phyloP scores from a whole-genome alignment of 2,113 vertebrate genomes.

The Istiophorus platypterus region DNA sequence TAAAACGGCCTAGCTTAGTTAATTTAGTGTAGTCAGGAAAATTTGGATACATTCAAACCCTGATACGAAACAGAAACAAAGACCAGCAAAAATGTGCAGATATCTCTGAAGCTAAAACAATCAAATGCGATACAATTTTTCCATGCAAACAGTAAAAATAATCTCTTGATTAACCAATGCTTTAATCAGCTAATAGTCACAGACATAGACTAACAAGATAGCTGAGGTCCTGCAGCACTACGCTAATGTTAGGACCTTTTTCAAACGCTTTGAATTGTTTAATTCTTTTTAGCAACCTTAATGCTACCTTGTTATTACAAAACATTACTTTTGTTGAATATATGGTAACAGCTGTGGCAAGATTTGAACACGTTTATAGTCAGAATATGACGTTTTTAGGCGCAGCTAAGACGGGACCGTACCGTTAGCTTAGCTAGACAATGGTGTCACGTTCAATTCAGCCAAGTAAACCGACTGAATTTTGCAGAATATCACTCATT shows the following conservation, averaged over 20 bases:
- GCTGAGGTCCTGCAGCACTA: not conserved
- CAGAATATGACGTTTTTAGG: not conserved
- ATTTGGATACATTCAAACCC: too few relatives aligned
- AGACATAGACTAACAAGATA: not conserved
- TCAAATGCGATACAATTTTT: too few relatives aligned
- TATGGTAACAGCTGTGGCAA: not conserved
- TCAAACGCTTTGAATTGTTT: not conserved
- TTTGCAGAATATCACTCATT: constrained; percentile 42
- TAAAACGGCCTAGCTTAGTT: too few relatives aligned
- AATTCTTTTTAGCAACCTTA: not conserved
- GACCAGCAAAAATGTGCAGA: not conserved
- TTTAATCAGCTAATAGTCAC: not conserved
- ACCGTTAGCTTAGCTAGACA: not conserved
- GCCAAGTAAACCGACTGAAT: not conserved
- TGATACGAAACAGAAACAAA: not conserved
- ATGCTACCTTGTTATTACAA: not conserved
- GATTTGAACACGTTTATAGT: not conserved
- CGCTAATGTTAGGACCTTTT: not conserved
- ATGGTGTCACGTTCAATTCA: not conserved
- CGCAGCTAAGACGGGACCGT: not conserved
- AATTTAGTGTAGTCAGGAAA: too few relatives aligned
- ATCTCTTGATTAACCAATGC: not conserved
- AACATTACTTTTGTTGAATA: too few relatives aligned
- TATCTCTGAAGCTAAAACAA: too few relatives aligned
- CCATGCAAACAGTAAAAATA: not conserved